Evolutionary conservation across 2,797 vertebrate species (phyloP), one percentile per base, ranked within the genome.

Genomic region (Premnoplex brunnescens): DNA sequence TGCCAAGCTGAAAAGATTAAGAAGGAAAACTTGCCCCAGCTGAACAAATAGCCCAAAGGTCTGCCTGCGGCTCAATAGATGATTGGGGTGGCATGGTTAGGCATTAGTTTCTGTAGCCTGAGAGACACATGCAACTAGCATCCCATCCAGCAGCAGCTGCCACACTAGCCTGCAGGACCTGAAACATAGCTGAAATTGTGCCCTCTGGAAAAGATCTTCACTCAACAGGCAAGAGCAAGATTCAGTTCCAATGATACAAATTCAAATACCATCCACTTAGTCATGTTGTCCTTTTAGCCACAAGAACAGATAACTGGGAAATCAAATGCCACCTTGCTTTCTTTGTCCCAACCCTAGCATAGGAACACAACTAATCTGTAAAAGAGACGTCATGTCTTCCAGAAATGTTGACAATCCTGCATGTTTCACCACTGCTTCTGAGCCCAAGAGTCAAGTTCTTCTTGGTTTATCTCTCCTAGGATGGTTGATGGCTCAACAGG

Each of bases 1-100:
- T 95, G 93, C 87, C 95, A 95, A 95, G 23, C 95, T 96, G 76
- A 93, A 96, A 95, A 96, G 92, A 95, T 95, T 96, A 94, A 93
- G 95, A 94, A 88, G 69, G 83, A 96, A 95, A 93, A 93, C 71
- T 95, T 96, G 88, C 79, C 92, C 79, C 95, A 96, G 95, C 95
- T 97, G 96, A 95, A 93, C 89, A 96, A 96, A 97, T 92, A 96
- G 69, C 93, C 79, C 74, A 71, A 76, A 96, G 80, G 93, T 91
- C 94, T 95, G 85, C 88, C 80, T 89, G 74, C 59, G 67, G 84
- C 78, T 88, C 74, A 62, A 0, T 15, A 79, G 74, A 79, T 63
- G 73, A 73, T 44, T 73, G 41, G 83, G 59, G 86, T 14, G 1
- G 77, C 90, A 71, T 81, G 28, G 63, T 63, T 82, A 87, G 88